Evolutionary conservation across 2,888 invertebrate genomes (phyloP).

Genomic region (Romanomermis culicivorax): DNA sequence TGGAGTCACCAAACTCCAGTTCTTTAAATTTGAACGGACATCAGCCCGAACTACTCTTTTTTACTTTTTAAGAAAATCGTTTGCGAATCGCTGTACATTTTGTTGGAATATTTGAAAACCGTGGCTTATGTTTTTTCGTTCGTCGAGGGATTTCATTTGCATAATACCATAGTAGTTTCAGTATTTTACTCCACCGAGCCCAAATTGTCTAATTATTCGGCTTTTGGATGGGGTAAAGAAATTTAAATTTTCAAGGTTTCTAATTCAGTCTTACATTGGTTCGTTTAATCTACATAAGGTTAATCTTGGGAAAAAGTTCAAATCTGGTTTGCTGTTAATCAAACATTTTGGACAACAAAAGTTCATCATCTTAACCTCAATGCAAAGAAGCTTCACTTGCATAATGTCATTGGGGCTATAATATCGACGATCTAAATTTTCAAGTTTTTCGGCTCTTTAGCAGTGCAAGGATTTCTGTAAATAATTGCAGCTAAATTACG

Average conservation of each 20-base stretch:
- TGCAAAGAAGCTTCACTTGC: too few species aligned
- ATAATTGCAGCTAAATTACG: too few species aligned
- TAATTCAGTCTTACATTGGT: conserved; percentile 21
- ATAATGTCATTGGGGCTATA: too few species aligned
- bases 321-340: conserved; percentile 8
- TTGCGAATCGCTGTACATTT: conserved; percentile 53
- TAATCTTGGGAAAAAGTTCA: background rate
- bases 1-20: too few species aligned
- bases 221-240: conserved; percentile 31
- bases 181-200: conserved; percentile 34
- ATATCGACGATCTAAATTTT: too few species aligned
- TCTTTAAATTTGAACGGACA: too few species aligned
- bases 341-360: background rate
- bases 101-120: conserved; percentile 66
- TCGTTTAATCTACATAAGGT: background rate
- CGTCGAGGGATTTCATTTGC: conserved; percentile 69
- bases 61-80: conserved; percentile 46
- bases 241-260: too few species aligned
- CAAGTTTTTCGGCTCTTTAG: too few species aligned
- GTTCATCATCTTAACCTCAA: background rate
- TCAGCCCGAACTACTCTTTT: too few species aligned
- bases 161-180: conserved; percentile 49
- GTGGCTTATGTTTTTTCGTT: conserved; percentile 95
- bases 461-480: too few species aligned
- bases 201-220: conserved; percentile 26